phyloP scores from a whole-genome alignment of 2,888 invertebrate genomes.

The Eledona agricola region DNA sequence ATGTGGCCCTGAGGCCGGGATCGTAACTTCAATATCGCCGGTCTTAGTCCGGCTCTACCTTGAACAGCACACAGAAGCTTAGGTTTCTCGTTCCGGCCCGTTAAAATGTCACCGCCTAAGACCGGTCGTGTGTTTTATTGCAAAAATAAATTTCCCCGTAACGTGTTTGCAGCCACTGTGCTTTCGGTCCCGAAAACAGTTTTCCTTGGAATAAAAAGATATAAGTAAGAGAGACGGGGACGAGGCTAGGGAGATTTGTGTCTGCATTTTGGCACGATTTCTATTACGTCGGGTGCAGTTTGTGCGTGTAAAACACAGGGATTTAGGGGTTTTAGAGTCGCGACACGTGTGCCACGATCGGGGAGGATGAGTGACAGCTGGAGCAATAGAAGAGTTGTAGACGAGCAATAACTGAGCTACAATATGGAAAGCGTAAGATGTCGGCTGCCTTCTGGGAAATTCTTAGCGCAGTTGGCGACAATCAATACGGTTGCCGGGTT shows the following conservation, averaged over 20 bases:
- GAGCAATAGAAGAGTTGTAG: conserved; percentile 40
- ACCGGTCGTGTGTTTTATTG: conserved; percentile 53
- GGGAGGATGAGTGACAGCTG: conserved; percentile 40
- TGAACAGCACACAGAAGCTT: conserved; percentile 26
- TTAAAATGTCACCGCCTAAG: conserved; percentile 54
- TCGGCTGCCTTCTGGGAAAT: conserved; percentile 46
- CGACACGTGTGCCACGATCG: conserved; percentile 24
- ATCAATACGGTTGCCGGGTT: conserved; percentile 53
- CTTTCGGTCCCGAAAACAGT: conserved; percentile 39
- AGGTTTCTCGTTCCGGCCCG: conserved; percentile 47
- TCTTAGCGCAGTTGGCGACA: conserved; percentile 50
- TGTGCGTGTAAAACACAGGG: no score
- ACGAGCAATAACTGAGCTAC: conserved; percentile 43
- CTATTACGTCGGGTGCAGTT: conserved; percentile 34
- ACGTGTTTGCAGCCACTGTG: conserved; percentile 45
- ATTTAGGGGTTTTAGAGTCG: conserved; percentile 2
- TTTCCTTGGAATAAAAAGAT: conserved; percentile 40
- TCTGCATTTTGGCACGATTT: conserved; percentile 42
- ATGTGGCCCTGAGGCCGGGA: conserved; percentile 17
- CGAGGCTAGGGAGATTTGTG: conserved; percentile 30
- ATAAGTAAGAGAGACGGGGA: conserved; percentile 38
- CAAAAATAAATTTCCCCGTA: conserved; percentile 53
- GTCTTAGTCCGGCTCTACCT: conserved; percentile 12
- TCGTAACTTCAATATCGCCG: conserved; percentile 13
- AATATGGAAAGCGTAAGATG: conserved; percentile 41